A percentile compares a stretch with the other conserved stretches of the same genome.
Conservation (phyloP, 2,888 invertebrate species). For the Latheticus oryzae region DNA sequence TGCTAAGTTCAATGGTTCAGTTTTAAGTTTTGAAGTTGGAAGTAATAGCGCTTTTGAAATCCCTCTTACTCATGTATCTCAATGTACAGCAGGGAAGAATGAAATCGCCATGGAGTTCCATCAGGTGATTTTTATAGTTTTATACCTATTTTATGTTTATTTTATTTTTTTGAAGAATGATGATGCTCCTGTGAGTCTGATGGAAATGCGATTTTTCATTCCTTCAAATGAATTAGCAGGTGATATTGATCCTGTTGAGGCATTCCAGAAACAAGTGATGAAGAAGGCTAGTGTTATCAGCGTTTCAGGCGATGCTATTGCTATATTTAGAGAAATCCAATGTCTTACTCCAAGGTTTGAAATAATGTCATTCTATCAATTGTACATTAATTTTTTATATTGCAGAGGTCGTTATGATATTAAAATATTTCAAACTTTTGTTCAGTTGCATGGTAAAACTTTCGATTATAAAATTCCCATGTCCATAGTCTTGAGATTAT, state of each 20-base stretch:
- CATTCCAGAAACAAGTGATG: constrained; percentile 97
- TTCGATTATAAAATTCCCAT: constrained; percentile 99
- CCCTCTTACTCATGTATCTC: constrained; percentile 94
- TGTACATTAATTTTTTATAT: constrained; percentile 50
- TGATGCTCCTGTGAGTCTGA: constrained; percentile 94
- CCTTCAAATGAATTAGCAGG: constrained; percentile 89
- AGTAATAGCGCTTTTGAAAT: constrained; percentile 93
- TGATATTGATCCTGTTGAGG: constrained; percentile 93
- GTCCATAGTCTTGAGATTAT: constrained; percentile 94
- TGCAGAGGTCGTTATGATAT: constrained; percentile 96
- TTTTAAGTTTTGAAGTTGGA: constrained; percentile 87
- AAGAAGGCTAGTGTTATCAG: constrained; percentile 97
- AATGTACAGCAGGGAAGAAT: constrained; percentile 95
- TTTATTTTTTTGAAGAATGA: constrained; percentile 80
- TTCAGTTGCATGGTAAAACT: constrained; percentile 96
- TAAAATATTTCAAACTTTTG: constrained; percentile 91
- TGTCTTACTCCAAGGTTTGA: constrained; percentile 95
- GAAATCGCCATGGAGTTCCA: constrained; percentile 99
- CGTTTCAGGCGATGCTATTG: constrained; percentile 97
- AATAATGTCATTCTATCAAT: neutral
- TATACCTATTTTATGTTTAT: constrained; percentile 12
- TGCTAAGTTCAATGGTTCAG: constrained; percentile 90
- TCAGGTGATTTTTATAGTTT: constrained; percentile 70
- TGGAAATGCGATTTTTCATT: constrained; percentile 98
- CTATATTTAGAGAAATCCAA: constrained; percentile 95